phyloP scores from a whole-genome alignment of 2,888 invertebrate species.

The Coenonympha arcania region DNA sequence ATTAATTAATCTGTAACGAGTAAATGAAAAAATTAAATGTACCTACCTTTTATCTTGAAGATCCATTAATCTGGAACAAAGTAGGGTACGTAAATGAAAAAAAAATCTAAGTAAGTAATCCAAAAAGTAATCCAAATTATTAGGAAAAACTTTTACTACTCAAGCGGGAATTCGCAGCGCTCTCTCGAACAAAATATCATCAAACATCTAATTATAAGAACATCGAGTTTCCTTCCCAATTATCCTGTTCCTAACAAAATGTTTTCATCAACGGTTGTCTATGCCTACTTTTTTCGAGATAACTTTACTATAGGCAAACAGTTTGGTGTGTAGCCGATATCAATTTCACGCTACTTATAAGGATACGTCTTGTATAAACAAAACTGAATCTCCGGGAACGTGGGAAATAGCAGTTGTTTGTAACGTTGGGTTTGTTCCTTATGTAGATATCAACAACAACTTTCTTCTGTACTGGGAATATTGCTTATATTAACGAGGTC shows the following conservation, averaged over 20 bases:
- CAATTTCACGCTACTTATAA: slow-evolving; percentile 62
- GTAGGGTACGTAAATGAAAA: no score
- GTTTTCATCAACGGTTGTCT: slow-evolving; percentile 30
- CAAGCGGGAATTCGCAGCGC: neutral
- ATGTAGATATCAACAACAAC: slow-evolving; percentile 6
- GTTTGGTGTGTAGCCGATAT: slow-evolving; percentile 48
- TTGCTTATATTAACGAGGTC: slow-evolving; percentile 3
- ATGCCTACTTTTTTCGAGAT: slow-evolving; percentile 12
- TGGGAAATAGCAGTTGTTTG: slow-evolving; percentile 31
- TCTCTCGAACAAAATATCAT: neutral
- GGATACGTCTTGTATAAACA: slow-evolving; percentile 48
- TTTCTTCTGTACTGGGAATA: slow-evolving; percentile 2
- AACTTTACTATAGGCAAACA: slow-evolving; percentile 40
- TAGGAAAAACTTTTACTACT: neutral
- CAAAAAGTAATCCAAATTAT: neutral
- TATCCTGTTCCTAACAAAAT: slow-evolving; percentile 5
- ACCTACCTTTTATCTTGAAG: no score
- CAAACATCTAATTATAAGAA: neutral
- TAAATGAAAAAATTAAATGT: no score
- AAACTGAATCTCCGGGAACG: slow-evolving; percentile 29
- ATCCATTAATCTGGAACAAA: no score
- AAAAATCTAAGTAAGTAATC: neutral
- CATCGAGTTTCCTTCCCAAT: slow-evolving; percentile 14
- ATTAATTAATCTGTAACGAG: no score
- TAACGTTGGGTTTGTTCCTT: slow-evolving; percentile 13